Evolutionary conservation across 2,113 vertebrate species (phyloP), one percentile per base, ranked within the genome.

Genomic region (Alethe diademata): DNA sequence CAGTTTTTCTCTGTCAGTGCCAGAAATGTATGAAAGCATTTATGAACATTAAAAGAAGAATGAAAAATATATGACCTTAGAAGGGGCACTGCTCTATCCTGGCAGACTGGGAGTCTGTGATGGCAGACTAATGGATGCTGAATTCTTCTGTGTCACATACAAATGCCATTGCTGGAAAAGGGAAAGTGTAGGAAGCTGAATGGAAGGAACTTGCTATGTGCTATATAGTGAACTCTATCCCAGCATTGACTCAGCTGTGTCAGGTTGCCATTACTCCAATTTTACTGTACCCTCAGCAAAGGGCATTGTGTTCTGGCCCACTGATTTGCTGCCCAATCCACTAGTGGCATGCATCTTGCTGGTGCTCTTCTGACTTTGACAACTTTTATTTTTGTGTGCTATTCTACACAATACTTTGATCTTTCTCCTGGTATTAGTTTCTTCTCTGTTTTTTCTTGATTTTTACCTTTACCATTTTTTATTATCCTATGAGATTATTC

Each of bases 1-100:
- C 5, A 56, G 15, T 42, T 94, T 90, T 93, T 96, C 79, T 85
- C 38, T 51, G 74, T 94, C 64, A 91, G 4, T 66, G 93, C 88
- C 54, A 96, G 62, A 92, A 92, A 93, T 86, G 58, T 93, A 75
- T 75, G 72, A 90, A 95, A 96, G 19, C 35, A 71, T 88, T 95
- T 95, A 88, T 74, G 64, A 45, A 88, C 86, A 82, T 88, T 91
- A 92, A 91, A 78, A 81, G n/a, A 85, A 43, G 57, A 97, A 94
- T 35, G 50, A 75, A 96, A 78, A 88, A 67, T 73, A 88, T 8
- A 43, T 76, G 56, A 86, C 73, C 90, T 53, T 72, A 71, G 53
- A 95, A 92, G 79, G 65, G 17, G 5, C 22, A 25, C 66, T 86
- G 73, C 64, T 82, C 33, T 85, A 45, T 72, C 67, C 69, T 93